Evolutionary conservation across 92 coral and sea anemone genomes (phyloP).

Genomic region (Paramuricea clavata): DNA sequence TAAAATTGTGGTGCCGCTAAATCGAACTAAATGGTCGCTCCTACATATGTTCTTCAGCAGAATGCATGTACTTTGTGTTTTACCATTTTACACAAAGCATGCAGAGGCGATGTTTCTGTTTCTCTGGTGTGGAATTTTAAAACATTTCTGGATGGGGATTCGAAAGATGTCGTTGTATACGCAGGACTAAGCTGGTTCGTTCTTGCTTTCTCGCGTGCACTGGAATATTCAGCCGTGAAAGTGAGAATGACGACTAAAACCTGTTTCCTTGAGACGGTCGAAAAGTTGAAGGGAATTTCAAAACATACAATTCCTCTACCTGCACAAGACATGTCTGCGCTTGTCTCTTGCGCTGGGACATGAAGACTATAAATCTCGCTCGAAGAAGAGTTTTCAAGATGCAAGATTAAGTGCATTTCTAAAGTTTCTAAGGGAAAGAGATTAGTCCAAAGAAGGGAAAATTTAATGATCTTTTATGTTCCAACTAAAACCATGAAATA

Average conservation of each 20-base stretch:
- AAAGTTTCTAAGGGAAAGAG: not conserved
- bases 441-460: not conserved
- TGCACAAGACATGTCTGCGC: not conserved
- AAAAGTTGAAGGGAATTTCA: not conserved
- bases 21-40: not conserved
- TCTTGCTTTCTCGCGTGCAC: not conserved
- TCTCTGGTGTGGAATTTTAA: not conserved
- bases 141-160: too few species aligned
- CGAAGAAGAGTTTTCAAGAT: not conserved
- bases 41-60: too few species aligned
- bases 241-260: not conserved
- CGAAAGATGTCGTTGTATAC: not conserved
- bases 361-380: too few species aligned
- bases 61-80: not conserved
- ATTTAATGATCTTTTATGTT: not conserved
- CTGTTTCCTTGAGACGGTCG: not conserved
- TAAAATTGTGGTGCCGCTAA: not conserved
- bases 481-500: not conserved
- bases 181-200: not conserved
- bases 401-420: not conserved
- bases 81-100: not conserved
- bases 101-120: not conserved
- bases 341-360: not conserved
- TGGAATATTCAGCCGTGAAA: not conserved
- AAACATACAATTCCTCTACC: not conserved